Evolutionary conservation across 2,113 vertebrate genomes (phyloP).

Genomic region (Vulpes ferrilata): DNA sequence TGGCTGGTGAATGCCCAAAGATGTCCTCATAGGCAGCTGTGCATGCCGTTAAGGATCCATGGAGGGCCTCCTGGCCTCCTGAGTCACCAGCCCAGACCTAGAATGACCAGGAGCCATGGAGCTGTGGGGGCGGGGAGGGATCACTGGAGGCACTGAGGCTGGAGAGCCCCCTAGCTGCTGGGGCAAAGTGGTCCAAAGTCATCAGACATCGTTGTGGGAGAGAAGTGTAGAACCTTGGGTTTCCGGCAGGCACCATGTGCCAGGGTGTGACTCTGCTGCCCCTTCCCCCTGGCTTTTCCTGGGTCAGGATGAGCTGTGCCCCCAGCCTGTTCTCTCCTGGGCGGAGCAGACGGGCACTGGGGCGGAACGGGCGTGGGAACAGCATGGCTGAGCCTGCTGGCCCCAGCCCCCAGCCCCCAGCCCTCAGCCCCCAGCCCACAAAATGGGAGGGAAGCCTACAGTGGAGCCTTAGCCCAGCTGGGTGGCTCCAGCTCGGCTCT

Average conservation of each 20-base stretch:
- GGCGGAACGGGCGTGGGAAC: slow-evolving; percentile 82
- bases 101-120: rapidly evolving
- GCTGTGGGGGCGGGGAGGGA: not conserved
- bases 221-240: not conserved
- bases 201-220: not conserved
- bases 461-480: slow-evolving; percentile 10
- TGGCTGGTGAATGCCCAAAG: not conserved
- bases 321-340: slow-evolving; percentile 53
- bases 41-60: rapidly evolving
- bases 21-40: not conserved
- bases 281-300: slow-evolving; percentile 25
- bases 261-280: not conserved
- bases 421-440: not conserved
- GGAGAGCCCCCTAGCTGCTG: not conserved
- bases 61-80: not conserved
- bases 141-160: not conserved
- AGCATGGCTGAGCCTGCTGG: not conserved
- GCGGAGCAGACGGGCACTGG: slow-evolving; percentile 75
- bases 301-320: slow-evolving; percentile 24
- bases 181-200: not conserved
- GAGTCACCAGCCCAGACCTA: not conserved
- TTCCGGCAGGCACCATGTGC: not conserved
- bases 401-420: not conserved
- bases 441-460: not conserved
- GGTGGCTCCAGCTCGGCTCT: not conserved